phyloP scores from a whole-genome alignment of 2,113 vertebrate genomes.

The Xiphophorus couchianus region DNA sequence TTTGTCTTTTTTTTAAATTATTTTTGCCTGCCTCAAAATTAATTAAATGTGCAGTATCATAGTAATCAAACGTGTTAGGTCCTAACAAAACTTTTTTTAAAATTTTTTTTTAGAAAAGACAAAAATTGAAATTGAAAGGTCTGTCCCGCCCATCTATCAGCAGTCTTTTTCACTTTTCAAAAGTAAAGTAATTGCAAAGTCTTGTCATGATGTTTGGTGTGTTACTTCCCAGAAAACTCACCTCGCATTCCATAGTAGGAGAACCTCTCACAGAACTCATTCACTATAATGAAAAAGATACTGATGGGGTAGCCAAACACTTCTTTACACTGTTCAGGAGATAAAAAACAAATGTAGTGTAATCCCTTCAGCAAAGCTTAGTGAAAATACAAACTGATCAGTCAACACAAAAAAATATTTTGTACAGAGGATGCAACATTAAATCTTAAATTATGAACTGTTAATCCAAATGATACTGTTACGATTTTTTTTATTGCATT shows the following conservation, averaged over 20 bases:
- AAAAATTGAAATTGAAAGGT: neutral
- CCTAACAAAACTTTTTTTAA: no score
- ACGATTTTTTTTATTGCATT: neutral
- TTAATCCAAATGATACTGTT: neutral
- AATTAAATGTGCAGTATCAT: no score
- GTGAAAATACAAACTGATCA: neutral
- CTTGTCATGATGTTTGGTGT: neutral
- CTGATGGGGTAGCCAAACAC: conserved; percentile 88
- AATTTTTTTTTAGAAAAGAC: no score
- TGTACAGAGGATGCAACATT: neutral
- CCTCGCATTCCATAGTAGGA: conserved; percentile 99
- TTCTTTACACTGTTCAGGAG: conserved; percentile 45
- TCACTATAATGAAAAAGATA: conserved; percentile 94
- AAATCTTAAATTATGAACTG: neutral
- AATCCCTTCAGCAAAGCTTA: neutral
- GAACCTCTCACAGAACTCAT: conserved; percentile 97
- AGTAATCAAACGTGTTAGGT: no score
- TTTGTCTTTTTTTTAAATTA: no score
- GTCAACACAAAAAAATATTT: neutral
- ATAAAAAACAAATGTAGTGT: neutral
- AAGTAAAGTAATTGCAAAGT: neutral
- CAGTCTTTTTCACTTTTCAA: neutral
- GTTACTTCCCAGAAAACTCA: conserved; percentile 59
- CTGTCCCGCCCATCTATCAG: neutral
- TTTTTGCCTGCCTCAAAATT: no score